phyloP scores from a whole-genome alignment of 2,113 vertebrate genomes.

The Anarrhichthys ocellatus region DNA sequence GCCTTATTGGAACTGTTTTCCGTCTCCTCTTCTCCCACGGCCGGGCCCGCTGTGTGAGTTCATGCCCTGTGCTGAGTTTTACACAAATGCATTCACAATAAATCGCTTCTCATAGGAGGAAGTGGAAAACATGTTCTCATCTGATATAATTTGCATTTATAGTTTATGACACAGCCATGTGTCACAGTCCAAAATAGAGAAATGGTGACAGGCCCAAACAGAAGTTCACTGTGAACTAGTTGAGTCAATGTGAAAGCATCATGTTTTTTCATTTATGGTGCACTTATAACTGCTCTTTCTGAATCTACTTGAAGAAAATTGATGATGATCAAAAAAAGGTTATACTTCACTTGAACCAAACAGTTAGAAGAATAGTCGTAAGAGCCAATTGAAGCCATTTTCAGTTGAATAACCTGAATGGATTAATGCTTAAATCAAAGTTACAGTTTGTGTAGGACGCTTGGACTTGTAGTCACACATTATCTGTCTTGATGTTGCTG shows the following conservation, averaged over 20 bases:
- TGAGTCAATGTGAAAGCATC: neutral
- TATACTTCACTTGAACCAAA: too few species aligned
- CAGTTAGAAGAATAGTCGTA: neutral
- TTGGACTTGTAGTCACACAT: neutral
- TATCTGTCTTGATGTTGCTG: neutral
- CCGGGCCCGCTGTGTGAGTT: conserved; percentile 36
- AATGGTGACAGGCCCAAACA: neutral
- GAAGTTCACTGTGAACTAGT: neutral
- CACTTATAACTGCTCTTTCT: neutral
- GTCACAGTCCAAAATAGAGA: conserved; percentile 13
- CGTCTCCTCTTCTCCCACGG: conserved; percentile 60
- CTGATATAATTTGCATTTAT: conserved; percentile 8
- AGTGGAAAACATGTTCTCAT: conserved; percentile 49
- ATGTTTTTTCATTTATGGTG: neutral
- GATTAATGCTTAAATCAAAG: conserved; percentile 13
- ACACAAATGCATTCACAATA: neutral
- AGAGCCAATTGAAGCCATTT: neutral
- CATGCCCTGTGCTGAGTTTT: conserved; percentile 59
- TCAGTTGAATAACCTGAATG: neutral
- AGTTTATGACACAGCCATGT: neutral
- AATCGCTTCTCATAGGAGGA: conserved; percentile 29
- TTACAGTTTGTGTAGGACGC: neutral
- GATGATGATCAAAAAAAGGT: neutral
- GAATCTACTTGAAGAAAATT: neutral
- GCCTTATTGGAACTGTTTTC: conserved; percentile 42